Conservation (phyloP, 2,113 vertebrate genomes). For the Rhipidura dahli region DNA sequence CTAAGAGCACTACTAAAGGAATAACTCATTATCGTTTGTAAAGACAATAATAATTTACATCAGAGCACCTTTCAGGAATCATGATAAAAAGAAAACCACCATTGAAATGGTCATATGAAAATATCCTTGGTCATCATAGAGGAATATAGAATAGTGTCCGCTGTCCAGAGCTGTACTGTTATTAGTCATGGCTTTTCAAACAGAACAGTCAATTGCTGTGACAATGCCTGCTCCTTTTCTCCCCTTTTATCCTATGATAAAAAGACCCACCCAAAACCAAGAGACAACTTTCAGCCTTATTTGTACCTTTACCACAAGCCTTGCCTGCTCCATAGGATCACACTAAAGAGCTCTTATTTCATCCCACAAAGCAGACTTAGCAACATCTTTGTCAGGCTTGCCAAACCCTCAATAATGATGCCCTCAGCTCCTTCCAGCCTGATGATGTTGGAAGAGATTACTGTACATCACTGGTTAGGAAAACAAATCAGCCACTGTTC, state of each 20-base stretch:
- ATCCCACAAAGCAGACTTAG: background rate
- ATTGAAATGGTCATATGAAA: background rate
- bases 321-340: background rate
- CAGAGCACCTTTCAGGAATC: background rate
- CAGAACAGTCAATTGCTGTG: background rate
- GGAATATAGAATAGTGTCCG: background rate
- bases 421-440: background rate
- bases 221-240: background rate
- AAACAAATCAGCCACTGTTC: accelerated
- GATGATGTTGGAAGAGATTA: background rate
- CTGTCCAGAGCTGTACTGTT: background rate
- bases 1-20: background rate
- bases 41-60: background rate
- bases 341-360: background rate
- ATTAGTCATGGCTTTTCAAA: background rate
- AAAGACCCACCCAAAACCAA: background rate
- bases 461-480: background rate
- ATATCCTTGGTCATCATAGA: background rate
- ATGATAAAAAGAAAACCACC: background rate
- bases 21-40: background rate
- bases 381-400: background rate
- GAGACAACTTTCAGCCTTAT: background rate
- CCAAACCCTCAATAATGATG: background rate
- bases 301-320: background rate
- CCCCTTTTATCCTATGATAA: background rate